phyloP scores from a whole-genome alignment of 2,113 vertebrate genomes.

The Mirza zaza region DNA sequence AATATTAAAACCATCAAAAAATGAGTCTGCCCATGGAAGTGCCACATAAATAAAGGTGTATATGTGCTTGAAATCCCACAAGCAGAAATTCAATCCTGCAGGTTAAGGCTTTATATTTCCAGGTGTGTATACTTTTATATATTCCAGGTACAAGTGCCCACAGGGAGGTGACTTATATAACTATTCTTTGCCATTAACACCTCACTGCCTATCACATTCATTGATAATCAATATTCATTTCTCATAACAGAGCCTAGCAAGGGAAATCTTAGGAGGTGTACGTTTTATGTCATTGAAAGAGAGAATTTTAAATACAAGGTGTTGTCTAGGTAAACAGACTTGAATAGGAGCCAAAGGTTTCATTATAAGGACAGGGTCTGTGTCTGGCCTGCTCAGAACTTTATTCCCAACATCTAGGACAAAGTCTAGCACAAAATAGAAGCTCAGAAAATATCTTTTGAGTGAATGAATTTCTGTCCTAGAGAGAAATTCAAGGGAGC shows the following conservation, averaged over 20 bases:
- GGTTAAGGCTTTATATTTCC: not conserved
- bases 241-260: not conserved
- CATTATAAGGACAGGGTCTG: not conserved
- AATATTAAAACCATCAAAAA: constrained; percentile 8
- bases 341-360: not conserved
- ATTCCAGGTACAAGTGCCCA: not conserved
- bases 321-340: not conserved
- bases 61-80: not conserved
- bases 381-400: not conserved
- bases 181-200: not conserved
- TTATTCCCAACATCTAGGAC: not conserved
- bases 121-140: not conserved
- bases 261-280: not conserved
- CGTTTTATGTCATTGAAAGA: not conserved
- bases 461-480: not conserved
- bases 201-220: not conserved
- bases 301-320: not conserved
- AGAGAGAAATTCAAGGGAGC: not conserved
- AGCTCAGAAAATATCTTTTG: not conserved
- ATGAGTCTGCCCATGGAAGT: not conserved
- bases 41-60: not conserved
- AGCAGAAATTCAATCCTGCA: not conserved
- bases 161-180: not conserved
- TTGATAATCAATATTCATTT: not conserved
- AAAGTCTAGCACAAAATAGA: not conserved